These are phyloP conservation scores for Atta colombica DNA, from an alignment of 1,140 invertebrate species.

Conservation along the genomic window DNA sequence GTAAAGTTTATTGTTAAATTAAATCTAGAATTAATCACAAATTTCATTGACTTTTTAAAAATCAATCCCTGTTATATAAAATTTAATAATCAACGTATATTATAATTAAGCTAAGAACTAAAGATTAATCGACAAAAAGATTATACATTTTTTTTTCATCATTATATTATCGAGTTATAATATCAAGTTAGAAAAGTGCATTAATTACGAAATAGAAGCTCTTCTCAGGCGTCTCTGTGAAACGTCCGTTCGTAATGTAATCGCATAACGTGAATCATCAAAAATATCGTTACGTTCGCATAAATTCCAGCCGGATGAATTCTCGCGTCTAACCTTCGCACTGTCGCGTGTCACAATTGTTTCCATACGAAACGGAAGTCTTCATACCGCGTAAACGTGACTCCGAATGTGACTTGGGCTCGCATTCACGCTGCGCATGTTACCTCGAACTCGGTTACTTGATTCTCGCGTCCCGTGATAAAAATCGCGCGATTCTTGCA, in stretches of 20 bases:
- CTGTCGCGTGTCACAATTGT: slow-evolving; percentile 59
- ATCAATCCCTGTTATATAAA: background rate
- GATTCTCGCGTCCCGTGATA: slow-evolving; percentile 12
- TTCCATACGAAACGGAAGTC: slow-evolving; percentile 56
- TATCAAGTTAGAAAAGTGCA: background rate
- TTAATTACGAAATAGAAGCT: slow-evolving; percentile 1
- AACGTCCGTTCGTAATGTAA: slow-evolving; percentile 37
- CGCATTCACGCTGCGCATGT: slow-evolving; percentile 6
- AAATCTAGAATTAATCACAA: background rate
- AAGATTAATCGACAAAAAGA: background rate
- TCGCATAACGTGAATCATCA: slow-evolving; percentile 53
- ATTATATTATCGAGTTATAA: background rate
- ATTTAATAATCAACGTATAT: background rate
- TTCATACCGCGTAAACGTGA: slow-evolving; percentile 40
- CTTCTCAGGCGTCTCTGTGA: background rate
- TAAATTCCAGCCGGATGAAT: slow-evolving; percentile 52
- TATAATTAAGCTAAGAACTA: background rate
- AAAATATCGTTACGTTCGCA: slow-evolving; percentile 47
- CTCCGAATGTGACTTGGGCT: background rate
- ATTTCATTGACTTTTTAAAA: background rate
- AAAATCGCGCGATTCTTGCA: slow-evolving; percentile 30
- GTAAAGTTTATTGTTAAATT: background rate
- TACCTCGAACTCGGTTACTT: slow-evolving; percentile 37
- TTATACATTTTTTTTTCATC: background rate
- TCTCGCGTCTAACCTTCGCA: slow-evolving; percentile 47